Evolutionary conservation across 92 coral and sea anemone species (phyloP).

Genomic region (Epizoanthus stellaris): DNA sequence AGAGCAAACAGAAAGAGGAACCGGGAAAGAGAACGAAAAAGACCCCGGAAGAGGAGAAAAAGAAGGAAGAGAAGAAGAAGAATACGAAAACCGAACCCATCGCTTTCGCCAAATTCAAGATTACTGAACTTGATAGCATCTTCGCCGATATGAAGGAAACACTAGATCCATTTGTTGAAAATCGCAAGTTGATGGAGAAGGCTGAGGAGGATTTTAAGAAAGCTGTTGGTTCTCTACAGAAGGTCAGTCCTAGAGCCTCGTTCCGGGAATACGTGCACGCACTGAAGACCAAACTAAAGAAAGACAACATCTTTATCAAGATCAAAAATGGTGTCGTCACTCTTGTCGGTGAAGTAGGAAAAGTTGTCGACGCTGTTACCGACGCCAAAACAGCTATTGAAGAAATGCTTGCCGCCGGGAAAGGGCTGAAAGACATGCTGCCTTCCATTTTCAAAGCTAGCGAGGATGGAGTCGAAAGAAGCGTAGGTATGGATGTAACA

Average conservation of each 20-base stretch:
- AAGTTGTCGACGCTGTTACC: conserved; percentile 55
- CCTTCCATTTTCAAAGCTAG: conserved; percentile 53
- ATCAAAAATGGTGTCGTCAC: conserved; percentile 75
- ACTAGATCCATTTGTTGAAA: conserved; percentile 73
- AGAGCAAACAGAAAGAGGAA: too few relatives aligned
- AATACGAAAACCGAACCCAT: neutral
- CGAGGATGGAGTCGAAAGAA: conserved; percentile 64
- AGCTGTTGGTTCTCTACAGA: conserved; percentile 65
- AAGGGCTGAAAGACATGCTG: conserved; percentile 76
- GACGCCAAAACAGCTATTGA: conserved; percentile 70
- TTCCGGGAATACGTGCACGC: conserved; percentile 71
- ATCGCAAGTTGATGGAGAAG: conserved; percentile 72
- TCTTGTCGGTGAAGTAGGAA: conserved; percentile 62
- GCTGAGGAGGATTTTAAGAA: conserved; percentile 73
- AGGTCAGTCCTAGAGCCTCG: conserved; percentile 65
- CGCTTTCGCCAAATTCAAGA: conserved; percentile 57
- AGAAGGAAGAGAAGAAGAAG: too few relatives aligned
- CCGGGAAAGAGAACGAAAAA: too few relatives aligned
- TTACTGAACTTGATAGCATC: conserved; percentile 72
- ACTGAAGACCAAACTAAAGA: conserved; percentile 66
- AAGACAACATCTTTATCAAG: conserved; percentile 76
- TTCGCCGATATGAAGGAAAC: conserved; percentile 64
- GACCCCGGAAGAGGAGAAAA: too few relatives aligned
- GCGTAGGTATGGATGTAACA: conserved; percentile 43
- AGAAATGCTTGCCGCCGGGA: conserved; percentile 55